Evolutionary conservation across 2,797 vertebrate genomes (phyloP).

Genomic region (Molothrus ater): DNA sequence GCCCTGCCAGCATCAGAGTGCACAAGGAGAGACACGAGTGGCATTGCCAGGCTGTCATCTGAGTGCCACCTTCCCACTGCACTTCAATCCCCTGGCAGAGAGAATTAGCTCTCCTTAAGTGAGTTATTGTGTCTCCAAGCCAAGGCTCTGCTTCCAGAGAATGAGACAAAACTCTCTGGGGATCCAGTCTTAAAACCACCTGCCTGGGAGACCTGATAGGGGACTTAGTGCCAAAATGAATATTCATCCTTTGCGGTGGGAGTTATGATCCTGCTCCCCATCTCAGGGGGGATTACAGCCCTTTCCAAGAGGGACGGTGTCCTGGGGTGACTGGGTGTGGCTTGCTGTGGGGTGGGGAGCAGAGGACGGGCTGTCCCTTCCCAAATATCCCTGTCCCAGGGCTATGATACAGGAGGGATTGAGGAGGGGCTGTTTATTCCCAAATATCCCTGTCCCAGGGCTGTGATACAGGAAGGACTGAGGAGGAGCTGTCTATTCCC

Average conservation of each 20-base stretch:
- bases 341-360: not conserved
- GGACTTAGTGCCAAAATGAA: not conserved
- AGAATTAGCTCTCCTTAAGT: constrained; percentile 15
- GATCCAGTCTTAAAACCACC: constrained; percentile 21
- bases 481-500: not conserved
- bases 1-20: not conserved
- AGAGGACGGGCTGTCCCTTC: not conserved
- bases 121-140: constrained; percentile 49
- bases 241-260: constrained; percentile 1
- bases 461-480: not conserved
- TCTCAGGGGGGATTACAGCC: not conserved
- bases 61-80: not conserved
- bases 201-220: not conserved
- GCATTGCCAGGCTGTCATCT: not conserved
- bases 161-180: constrained; percentile 59
- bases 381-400: not conserved
- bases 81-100: not conserved
- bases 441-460: not conserved
- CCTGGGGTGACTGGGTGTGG: not conserved
- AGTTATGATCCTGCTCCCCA: not conserved
- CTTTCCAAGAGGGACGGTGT: not conserved
- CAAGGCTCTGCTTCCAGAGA: constrained; percentile 60
- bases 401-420: fast-evolving
- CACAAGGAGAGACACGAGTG: not conserved
- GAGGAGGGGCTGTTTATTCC: not conserved